Base-by-base conservation (phyloP, 2,113 vertebrate species). In the Rhea pennata region DNA sequence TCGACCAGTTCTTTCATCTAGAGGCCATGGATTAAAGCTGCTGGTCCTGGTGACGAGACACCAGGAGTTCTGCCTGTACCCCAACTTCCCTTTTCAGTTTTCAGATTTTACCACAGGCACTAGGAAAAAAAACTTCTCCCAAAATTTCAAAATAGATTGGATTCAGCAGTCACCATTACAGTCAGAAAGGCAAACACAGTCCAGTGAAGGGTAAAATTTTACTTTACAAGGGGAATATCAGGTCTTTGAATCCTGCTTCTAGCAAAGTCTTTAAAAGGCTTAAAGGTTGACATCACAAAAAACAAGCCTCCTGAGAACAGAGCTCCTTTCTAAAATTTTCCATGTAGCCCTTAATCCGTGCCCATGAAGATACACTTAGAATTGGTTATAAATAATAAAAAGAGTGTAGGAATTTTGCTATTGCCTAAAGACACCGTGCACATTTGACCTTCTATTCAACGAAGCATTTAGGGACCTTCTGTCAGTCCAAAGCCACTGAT, bases 1-100 rank as follows among this genome's bases (percentile, higher is more conserved):
- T 93, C 56, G 66, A 95, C 83, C 92, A 86, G 61, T 67, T 92
- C 90, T 94, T 95, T 96, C 92, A 97, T 92, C 94, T 84, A 51
- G 65, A 78, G 65, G 72, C 94, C 83, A 93, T 24, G 96, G 93
- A 94, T 93, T 95, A 61, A 88, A 96, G 92, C 69, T 86, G 88
- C 92, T 81, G 72, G 44, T 90, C 71, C 84, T 29, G 53, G 89
- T 23, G 29, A 79, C 27, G 83, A 95, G 84, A 53, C 69, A 88
- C 87, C 90, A 90, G 85, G 75, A 88, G 64, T 93, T 79, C 75
- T 83, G 61, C 40, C 50, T 71, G 39, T 36, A 86, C 92, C 90
- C 89, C 91, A 21, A 59, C 53, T 80, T 88, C 51, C 31, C 72
- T 51, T 71, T 9, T 59, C 56, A 74, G 33, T 48, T 93, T 71